These are phyloP conservation scores for Eumacrocentrus americanus DNA, from an alignment of 2,888 invertebrate genomes.

Conservation along the genomic window DNA sequence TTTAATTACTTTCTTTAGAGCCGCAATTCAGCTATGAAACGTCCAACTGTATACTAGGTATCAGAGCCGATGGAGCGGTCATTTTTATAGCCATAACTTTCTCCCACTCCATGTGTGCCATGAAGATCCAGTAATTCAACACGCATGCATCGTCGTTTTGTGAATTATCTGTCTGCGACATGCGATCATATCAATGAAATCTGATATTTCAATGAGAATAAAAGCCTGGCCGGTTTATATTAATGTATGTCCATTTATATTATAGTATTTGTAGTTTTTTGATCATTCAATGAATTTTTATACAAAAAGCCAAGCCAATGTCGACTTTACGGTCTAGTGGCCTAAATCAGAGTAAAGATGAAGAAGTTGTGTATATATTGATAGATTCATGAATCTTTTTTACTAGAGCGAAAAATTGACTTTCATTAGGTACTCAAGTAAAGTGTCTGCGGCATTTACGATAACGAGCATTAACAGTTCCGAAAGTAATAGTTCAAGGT, in stretches of 20 bases:
- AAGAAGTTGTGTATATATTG: too few relatives aligned
- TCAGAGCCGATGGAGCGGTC: constrained; percentile 43
- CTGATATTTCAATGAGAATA: too few relatives aligned
- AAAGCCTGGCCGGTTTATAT: too few relatives aligned
- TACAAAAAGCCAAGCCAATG: too few relatives aligned
- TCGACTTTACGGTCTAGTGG: too few relatives aligned
- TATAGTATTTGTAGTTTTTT: too few relatives aligned
- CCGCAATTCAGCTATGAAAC: constrained; percentile 7
- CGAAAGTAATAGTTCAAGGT: constrained; percentile 2
- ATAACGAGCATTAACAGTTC: constrained; percentile 7
- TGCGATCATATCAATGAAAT: too few relatives aligned
- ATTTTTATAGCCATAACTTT: constrained; percentile 55
- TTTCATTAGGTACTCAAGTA: not conserved
- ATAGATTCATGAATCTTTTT: too few relatives aligned
- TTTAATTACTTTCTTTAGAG: constrained; percentile 14
- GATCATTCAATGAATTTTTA: too few relatives aligned
- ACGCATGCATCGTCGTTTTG: constrained; percentile 34
- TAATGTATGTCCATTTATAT: too few relatives aligned
- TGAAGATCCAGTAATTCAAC: constrained; percentile 38
- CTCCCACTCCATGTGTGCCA: constrained; percentile 45
- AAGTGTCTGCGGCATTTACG: constrained; percentile 5
- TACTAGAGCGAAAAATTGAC: not conserved
- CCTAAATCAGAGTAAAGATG: too few relatives aligned
- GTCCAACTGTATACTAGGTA: constrained; percentile 44
- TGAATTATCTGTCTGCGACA: too few relatives aligned